Evolutionary conservation across 2,888 invertebrate genomes (phyloP).

Genomic region (Acheta domesticus): DNA sequence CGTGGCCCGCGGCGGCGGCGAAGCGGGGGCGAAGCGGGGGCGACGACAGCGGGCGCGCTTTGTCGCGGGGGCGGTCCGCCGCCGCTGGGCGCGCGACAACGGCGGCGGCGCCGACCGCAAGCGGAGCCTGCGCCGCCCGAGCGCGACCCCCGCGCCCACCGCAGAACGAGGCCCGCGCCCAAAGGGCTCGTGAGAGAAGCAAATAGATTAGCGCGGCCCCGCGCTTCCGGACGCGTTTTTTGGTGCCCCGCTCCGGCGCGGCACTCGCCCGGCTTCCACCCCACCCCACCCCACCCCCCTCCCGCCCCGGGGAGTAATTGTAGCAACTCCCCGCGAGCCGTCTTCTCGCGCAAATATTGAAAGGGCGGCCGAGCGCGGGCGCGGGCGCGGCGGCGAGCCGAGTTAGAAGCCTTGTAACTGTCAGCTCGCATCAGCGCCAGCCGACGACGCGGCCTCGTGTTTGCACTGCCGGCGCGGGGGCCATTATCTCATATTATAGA

Average conservation of each 20-base stretch:
- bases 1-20: no score
- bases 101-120: no score
- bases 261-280: no score
- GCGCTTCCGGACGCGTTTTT: background rate
- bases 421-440: slow-evolving; percentile 7
- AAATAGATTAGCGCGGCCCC: background rate
- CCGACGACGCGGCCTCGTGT: background rate
- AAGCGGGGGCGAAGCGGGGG: no score
- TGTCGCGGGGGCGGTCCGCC: no score
- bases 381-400: no score
- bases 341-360: slow-evolving; percentile 4
- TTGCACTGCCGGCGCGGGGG: background rate
- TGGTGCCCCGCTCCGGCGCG: background rate
- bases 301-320: background rate
- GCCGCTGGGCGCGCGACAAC: no score
- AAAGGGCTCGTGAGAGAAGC: background rate
- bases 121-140: no score
- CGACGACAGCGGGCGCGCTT: no score
- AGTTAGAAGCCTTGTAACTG: slow-evolving; percentile 18
- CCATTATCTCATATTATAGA: slow-evolving; percentile 5
- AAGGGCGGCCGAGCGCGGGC: background rate
- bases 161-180: no score
- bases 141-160: no score
- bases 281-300: background rate
- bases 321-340: background rate